These are phyloP conservation scores for Vanessa cardui DNA, from an alignment of 2,888 invertebrate genomes.

Conservation along the genomic window DNA sequence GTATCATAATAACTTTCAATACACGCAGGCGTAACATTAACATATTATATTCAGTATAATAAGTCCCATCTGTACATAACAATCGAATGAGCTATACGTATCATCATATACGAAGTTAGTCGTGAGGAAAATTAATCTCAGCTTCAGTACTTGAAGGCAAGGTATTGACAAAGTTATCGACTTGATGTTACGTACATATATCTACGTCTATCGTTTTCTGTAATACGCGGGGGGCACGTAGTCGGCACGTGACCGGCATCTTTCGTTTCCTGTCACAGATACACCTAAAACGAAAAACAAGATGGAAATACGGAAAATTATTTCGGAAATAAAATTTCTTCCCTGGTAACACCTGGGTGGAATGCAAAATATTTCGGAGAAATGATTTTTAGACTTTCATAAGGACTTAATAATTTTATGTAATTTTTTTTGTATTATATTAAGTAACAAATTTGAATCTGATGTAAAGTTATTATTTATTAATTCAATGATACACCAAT, in stretches of 20 bases:
- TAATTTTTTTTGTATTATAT: no score
- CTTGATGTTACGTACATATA: constrained; percentile 8
- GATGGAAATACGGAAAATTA: constrained; percentile 48
- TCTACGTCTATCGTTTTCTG: constrained; percentile 24
- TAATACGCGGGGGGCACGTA: constrained; percentile 46
- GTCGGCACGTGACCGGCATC: constrained; percentile 48
- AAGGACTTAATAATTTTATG: no score
- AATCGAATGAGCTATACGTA: no score
- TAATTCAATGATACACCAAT: no score
- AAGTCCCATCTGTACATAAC: no score
- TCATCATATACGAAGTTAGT: neutral
- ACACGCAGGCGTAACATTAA: no score
- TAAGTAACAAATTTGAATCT: no score
- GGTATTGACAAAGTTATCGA: constrained; percentile 10
- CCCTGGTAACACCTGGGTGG: constrained; percentile 18
- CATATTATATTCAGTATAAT: no score
- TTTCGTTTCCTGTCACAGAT: constrained; percentile 37
- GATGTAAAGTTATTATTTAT: no score
- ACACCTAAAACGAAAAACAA: constrained; percentile 44
- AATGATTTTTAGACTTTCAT: constrained; percentile 18
- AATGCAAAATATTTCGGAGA: constrained; percentile 26
- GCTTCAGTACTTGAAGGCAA: neutral
- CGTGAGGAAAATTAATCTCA: neutral
- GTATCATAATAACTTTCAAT: no score
- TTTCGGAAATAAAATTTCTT: constrained; percentile 44